Evolutionary conservation across 2,888 invertebrate genomes (phyloP).

Genomic region (Cheilosia scutellata): DNA sequence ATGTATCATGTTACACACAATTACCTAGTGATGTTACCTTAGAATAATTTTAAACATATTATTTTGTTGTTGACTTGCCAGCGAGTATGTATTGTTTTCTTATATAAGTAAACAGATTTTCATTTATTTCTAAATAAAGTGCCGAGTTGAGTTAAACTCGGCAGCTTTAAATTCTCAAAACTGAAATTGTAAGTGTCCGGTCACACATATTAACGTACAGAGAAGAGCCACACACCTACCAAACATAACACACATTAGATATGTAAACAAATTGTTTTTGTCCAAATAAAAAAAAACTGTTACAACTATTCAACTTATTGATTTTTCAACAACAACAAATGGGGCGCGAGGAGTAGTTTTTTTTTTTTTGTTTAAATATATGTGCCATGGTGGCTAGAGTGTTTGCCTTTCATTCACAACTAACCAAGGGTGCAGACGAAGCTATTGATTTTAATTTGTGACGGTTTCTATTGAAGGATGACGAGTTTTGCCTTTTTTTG

Average conservation of each 20-base stretch:
- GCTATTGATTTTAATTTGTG: too few species aligned
- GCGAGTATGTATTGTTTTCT: slow-evolving; percentile 41
- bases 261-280: slow-evolving; percentile 9
- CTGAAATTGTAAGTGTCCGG: slow-evolving; percentile 57
- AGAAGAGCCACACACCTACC: slow-evolving; percentile 17
- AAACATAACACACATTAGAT: slow-evolving; percentile 29
- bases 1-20: slow-evolving; percentile 22
- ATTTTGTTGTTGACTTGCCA: slow-evolving; percentile 56
- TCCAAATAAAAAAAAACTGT: slow-evolving; percentile 39
- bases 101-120: slow-evolving; percentile 9
- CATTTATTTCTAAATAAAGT: slow-evolving; percentile 50
- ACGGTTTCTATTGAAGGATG: too few species aligned
- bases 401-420: too few species aligned
- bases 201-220: slow-evolving; percentile 36
- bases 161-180: slow-evolving; percentile 9
- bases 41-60: slow-evolving; percentile 35
- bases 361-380: background rate
- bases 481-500: too few species aligned
- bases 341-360: background rate
- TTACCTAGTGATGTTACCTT: slow-evolving; percentile 44
- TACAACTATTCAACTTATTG: slow-evolving; percentile 18
- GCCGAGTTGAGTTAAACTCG: slow-evolving; percentile 13
- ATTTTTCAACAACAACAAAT: slow-evolving; percentile 26
- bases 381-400: too few species aligned
- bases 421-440: too few species aligned